Conservation (phyloP, 2,113 vertebrate genomes). For the Vanacampus margaritifer region DNA sequence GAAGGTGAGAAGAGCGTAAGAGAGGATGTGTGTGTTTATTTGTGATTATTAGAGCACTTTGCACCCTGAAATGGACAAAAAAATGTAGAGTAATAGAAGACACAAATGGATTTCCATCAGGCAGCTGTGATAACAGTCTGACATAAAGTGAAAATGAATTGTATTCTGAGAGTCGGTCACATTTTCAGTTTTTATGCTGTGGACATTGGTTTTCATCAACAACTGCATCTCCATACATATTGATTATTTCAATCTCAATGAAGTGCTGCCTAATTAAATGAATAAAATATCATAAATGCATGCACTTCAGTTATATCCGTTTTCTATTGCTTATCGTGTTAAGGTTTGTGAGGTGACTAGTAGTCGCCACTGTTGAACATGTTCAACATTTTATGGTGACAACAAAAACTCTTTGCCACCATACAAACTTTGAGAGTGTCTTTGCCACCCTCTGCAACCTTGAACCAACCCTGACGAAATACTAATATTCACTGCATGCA, state of each 20-base stretch:
- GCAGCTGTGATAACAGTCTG: constrained; percentile 20
- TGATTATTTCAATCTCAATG: constrained; percentile 5
- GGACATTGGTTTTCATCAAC: constrained; percentile 7
- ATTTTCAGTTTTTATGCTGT: not conserved
- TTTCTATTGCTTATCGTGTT: not conserved
- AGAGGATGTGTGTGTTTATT: constrained; percentile 43
- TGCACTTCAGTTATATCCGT: not conserved
- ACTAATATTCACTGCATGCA: too few relatives aligned
- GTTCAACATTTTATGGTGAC: too few relatives aligned
- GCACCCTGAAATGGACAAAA: constrained; percentile 36
- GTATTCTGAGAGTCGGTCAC: not conserved
- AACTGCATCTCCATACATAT: not conserved
- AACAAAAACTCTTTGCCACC: too few relatives aligned
- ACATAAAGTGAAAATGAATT: not conserved
- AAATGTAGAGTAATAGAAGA: constrained; percentile 16
- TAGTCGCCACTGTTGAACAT: too few relatives aligned
- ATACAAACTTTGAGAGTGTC: too few relatives aligned
- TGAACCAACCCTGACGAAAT: too few relatives aligned
- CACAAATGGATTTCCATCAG: constrained; percentile 20
- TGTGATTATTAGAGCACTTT: constrained; percentile 48
- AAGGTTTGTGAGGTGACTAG: not conserved
- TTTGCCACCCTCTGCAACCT: too few relatives aligned
- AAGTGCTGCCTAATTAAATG: constrained; percentile 5
- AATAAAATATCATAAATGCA: not conserved
- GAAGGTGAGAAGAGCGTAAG: constrained; percentile 38